These are phyloP conservation scores for Branchipolynoe longqiensis DNA, from an alignment of 2,888 invertebrate species.

Conservation along the genomic window DNA sequence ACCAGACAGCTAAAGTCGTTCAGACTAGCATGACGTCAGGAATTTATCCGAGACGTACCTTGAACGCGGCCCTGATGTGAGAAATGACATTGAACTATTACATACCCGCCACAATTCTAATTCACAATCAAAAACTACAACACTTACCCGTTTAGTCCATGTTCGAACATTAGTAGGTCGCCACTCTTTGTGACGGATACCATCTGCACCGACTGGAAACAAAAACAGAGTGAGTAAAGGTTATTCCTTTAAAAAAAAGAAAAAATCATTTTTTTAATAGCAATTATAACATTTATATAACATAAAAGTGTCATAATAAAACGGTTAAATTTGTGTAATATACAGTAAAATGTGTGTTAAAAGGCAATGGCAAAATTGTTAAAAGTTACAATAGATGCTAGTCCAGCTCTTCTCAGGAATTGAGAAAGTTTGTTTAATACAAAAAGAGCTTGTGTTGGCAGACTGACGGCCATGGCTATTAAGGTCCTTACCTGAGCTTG, in stretches of 20 bases:
- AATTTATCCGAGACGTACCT: no score
- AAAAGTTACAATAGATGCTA: background rate
- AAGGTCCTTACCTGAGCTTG: conserved; percentile 62
- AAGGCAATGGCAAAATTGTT: no score
- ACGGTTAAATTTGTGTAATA: background rate
- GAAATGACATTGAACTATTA: background rate
- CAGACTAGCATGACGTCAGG: no score
- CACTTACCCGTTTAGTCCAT: conserved; percentile 88
- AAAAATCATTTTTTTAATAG: background rate
- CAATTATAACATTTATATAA: no score
- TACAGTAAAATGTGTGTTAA: background rate
- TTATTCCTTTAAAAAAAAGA: background rate
- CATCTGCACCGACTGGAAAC: conserved; percentile 75
- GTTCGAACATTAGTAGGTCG: conserved; percentile 89
- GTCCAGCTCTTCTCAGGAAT: background rate
- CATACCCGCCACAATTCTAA: background rate
- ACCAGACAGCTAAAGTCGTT: no score
- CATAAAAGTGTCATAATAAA: no score
- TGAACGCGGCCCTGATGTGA: no score
- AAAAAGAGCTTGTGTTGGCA: conserved; percentile 10
- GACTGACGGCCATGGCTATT: conserved; percentile 69
- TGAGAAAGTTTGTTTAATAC: background rate
- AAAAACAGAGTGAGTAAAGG: conserved; percentile 41
- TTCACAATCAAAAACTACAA: background rate
- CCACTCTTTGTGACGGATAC: conserved; percentile 88